These are phyloP conservation scores for Zaprionus bogoriensis DNA, from an alignment of 2,888 invertebrate species.

Conservation along the genomic window DNA sequence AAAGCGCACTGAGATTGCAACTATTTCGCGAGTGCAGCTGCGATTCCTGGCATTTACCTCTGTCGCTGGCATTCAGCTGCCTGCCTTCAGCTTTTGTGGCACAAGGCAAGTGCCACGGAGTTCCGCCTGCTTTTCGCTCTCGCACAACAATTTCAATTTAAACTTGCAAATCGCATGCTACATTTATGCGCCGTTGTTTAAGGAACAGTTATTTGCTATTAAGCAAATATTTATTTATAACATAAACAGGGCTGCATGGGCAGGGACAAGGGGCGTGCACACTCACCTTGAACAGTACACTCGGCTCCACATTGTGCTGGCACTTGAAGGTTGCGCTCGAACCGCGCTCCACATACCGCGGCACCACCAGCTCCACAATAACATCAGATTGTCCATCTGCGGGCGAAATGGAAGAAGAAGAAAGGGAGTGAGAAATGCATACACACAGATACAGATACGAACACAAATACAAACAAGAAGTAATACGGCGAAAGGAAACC, in stretches of 20 bases:
- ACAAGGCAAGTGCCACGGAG: conserved; percentile 56
- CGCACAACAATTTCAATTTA: conserved; percentile 53
- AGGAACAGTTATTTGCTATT: too few species aligned
- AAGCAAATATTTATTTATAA: not conserved
- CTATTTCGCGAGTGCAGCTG: conserved; percentile 23
- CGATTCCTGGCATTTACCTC: conserved; percentile 5
- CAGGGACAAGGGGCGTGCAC: not conserved
- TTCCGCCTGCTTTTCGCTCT: conserved; percentile 32
- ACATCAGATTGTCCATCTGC: conserved; percentile 84
- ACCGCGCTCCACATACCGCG: conserved; percentile 89
- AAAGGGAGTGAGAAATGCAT: conserved; percentile 1
- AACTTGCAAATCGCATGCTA: conserved; percentile 25
- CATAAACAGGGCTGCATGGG: too few species aligned
- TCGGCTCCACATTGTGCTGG: conserved; percentile 89
- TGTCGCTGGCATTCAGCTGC: conserved; percentile 7
- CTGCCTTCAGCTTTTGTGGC: too few species aligned
- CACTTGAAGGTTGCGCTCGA: conserved; percentile 89
- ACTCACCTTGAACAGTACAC: conserved; percentile 90
- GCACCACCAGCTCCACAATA: conserved; percentile 87
- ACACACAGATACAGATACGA: conserved; percentile 14
- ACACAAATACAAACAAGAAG: too few species aligned
- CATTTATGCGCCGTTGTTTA: not conserved
- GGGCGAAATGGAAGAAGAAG: conserved; percentile 42
- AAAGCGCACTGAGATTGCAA: conserved; percentile 19
- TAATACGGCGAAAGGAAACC: not conserved